Base-by-base conservation (phyloP, 2,888 invertebrate genomes). In the Troides aeacus region DNA sequence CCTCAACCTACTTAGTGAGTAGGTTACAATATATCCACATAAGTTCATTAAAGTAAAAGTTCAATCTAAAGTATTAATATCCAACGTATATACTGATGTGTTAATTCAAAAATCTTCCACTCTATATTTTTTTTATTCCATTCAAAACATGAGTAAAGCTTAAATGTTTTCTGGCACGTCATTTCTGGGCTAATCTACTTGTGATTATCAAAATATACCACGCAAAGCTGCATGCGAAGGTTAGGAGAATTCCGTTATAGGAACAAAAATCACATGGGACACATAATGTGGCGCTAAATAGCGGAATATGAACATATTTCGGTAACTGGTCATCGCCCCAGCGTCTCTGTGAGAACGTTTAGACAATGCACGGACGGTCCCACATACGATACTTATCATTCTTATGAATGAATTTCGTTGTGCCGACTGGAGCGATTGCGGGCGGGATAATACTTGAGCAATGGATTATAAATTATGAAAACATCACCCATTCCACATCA, bases 341-440 rank as follows among this genome's bases (percentile, higher is more conserved):
- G 73, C 74, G 76, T 71, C 71, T 70, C 76, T 77, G 77, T 81
- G 82, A 79, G 82, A 82, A 79, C 76, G 68, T 68, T 69, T 75
- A 80, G 75, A 83, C 83, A 83, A 83, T 83, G 80, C 77, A 72
- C 73, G 76, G 80, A 76, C 74, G 72, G 68, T 74, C 76, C 74
- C 83, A 79, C 83, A 83, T 80, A 79, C 72, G 85, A 86, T 86
- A 84, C 76, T 74, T 74, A 86, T 85, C 86, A 72, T 71, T 68
- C 74, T 76, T 75, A 76, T 81, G 85, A 84, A 84, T 81, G 81
- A 81, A 84, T 73, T 53, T 70, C 77, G 74, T 74, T 73, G 73
- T 75, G 63, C 68, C 68, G 66, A 60, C 63, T 60, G 77, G 77
- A 77, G 80, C 80, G 82, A 82, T 82, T 75, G 79, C 80, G 68